These are phyloP conservation scores for Yponomeuta malinellus DNA, from an alignment of 2,888 invertebrate genomes.

Conservation along the genomic window DNA sequence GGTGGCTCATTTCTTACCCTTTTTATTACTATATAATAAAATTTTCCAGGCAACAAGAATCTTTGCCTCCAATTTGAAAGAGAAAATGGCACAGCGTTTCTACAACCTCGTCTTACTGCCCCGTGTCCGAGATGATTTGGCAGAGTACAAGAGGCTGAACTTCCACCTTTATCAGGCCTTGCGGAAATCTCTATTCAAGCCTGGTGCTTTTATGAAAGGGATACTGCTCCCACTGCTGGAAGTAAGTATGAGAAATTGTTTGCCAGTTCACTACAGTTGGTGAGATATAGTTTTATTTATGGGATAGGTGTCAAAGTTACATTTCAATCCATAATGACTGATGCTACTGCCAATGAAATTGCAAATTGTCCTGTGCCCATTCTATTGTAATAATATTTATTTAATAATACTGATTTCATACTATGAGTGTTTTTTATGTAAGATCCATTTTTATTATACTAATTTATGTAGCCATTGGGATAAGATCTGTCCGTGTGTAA, in stretches of 20 bases:
- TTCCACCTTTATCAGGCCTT: slow-evolving; percentile 97
- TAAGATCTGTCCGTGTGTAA: too few species aligned
- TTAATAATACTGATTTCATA: too few species aligned
- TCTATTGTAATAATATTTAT: too few species aligned
- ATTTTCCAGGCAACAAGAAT: slow-evolving; percentile 86
- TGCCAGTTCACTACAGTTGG: neutral
- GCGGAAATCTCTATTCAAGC: slow-evolving; percentile 95
- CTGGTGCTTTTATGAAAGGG: slow-evolving; percentile 98
- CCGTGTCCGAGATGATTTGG: slow-evolving; percentile 94
- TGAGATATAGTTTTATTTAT: too few species aligned
- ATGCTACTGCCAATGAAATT: too few species aligned
- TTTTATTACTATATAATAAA: neutral
- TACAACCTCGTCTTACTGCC: slow-evolving; percentile 95
- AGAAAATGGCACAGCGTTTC: slow-evolving; percentile 97
- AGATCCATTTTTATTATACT: too few species aligned
- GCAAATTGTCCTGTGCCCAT: too few species aligned
- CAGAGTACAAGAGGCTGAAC: slow-evolving; percentile 95
- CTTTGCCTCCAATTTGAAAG: slow-evolving; percentile 97
- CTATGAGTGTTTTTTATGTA: too few species aligned
- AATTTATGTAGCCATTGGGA: too few species aligned
- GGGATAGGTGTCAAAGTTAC: too few species aligned
- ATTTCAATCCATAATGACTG: too few species aligned
- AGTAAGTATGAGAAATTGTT: slow-evolving; percentile 36
- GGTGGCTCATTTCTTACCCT: too few species aligned
- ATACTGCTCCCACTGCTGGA: slow-evolving; percentile 83